A percentile compares a stretch with the other conserved stretches of the same genome.
phyloP scores from a whole-genome alignment of 2,113 vertebrate species.

The Serranochromis macrocephalus region DNA sequence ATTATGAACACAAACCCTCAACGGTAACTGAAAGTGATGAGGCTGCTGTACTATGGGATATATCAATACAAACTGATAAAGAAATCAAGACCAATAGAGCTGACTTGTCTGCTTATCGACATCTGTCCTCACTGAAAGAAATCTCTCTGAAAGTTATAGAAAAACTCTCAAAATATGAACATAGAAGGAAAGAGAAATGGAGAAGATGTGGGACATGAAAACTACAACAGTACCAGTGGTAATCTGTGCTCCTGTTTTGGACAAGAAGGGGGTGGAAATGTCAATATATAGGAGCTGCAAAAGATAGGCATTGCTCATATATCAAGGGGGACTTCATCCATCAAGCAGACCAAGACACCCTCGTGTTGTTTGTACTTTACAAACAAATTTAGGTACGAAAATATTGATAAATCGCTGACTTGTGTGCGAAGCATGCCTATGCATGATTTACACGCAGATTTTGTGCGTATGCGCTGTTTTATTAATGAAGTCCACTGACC shows the following conservation, averaged over 20 bases:
- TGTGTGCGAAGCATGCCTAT: background rate
- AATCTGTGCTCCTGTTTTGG: background rate
- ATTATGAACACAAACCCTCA: background rate
- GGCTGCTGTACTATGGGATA: background rate
- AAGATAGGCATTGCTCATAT: background rate
- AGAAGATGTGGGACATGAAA: background rate
- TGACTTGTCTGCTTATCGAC: background rate
- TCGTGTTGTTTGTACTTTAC: background rate
- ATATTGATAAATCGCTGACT: background rate
- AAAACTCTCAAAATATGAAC: background rate
- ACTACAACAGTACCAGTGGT: background rate
- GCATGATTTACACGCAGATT: background rate
- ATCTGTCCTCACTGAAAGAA: background rate
- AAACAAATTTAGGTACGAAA: background rate
- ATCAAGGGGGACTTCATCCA: background rate
- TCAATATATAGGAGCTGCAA: background rate
- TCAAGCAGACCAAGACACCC: background rate
- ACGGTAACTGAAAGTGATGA: background rate
- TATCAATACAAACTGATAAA: background rate
- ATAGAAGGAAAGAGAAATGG: background rate
- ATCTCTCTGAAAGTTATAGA: background rate
- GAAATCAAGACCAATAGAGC: background rate
- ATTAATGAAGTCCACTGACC: background rate
- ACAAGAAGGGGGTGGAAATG: background rate
- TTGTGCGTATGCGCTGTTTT: background rate